These are phyloP conservation scores for Tricholauxania praeusta DNA, from an alignment of 2,888 invertebrate species.

Conservation along the genomic window DNA sequence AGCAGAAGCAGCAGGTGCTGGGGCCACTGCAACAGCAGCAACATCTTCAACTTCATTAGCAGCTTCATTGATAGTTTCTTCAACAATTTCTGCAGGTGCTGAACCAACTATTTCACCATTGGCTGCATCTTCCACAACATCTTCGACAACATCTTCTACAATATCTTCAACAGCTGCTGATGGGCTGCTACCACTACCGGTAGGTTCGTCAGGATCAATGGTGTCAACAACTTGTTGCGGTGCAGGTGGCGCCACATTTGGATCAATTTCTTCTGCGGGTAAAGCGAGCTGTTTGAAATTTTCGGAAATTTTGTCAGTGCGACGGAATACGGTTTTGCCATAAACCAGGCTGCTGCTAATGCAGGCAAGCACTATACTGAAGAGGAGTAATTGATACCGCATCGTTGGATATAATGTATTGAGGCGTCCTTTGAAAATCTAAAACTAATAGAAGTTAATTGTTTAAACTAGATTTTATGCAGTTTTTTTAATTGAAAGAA, in stretches of 20 bases:
- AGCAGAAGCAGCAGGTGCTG: constrained; percentile 35
- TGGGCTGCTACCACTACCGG: constrained; percentile 17
- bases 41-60: constrained; percentile 53
- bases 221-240: constrained; percentile 47
- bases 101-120: constrained; percentile 10
- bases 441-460: not conserved
- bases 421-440: not conserved
- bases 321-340: constrained; percentile 57
- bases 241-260: constrained; percentile 62
- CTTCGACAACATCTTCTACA: constrained; percentile 55
- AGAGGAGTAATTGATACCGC: constrained; percentile 45
- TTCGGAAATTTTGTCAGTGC: constrained; percentile 61
- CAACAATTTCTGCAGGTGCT: constrained; percentile 14
- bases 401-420: constrained; percentile 18
- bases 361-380: constrained; percentile 49
- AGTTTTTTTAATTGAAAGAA: too few species aligned
- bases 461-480: not conserved
- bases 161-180: constrained; percentile 42
- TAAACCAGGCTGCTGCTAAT: constrained; percentile 40
- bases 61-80: constrained; percentile 45
- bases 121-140: not conserved
- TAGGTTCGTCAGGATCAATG: constrained; percentile 44
- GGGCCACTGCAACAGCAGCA: constrained; percentile 33
- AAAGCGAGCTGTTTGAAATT: constrained; percentile 62
- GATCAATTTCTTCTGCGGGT: constrained; percentile 65